Percentiles rank a stretch among this genome's conserved stretches.
phyloP scores from a whole-genome alignment of 92 coral and sea anemone species.

The Epizoanthus ramosus region DNA sequence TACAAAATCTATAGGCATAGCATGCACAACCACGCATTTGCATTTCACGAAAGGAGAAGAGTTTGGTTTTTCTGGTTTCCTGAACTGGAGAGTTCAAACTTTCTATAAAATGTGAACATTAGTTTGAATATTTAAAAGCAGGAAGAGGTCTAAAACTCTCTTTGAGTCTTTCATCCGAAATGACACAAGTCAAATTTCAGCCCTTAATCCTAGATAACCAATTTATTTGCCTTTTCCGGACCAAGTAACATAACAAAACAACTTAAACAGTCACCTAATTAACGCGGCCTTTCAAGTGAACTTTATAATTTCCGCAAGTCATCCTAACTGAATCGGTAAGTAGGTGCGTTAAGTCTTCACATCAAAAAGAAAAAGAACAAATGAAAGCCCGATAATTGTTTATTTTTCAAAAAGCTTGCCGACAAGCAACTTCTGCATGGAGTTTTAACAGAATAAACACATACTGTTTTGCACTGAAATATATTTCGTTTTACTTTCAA shows the following conservation, averaged over 20 bases:
- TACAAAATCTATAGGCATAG: no score
- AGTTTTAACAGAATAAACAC: no score
- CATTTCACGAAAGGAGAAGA: no score
- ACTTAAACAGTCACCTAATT: conserved; percentile 9
- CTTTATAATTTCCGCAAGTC: conserved; percentile 20
- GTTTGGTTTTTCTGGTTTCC: no score
- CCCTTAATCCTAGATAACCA: conserved; percentile 26
- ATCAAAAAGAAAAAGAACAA: conserved; percentile 5
- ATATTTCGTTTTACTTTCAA: no score
- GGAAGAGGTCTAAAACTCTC: not conserved
- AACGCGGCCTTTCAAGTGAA: conserved; percentile 35
- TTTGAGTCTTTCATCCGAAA: not conserved
- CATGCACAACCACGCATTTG: no score
- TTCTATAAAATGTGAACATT: not conserved
- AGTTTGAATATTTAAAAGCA: not conserved
- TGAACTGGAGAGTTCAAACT: not conserved
- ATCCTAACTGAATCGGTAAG: conserved; percentile 24
- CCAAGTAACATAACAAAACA: conserved; percentile 12
- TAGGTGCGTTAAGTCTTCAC: conserved; percentile 5
- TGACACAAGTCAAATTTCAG: conserved; percentile 7
- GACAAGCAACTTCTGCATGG: not conserved
- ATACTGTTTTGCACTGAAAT: no score
- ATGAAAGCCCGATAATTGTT: conserved; percentile 1
- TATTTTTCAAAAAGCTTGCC: conserved; percentile 23
- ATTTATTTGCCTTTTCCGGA: conserved; percentile 15